phyloP scores from a whole-genome alignment of 2,113 vertebrate genomes.

The Procavia capensis region DNA sequence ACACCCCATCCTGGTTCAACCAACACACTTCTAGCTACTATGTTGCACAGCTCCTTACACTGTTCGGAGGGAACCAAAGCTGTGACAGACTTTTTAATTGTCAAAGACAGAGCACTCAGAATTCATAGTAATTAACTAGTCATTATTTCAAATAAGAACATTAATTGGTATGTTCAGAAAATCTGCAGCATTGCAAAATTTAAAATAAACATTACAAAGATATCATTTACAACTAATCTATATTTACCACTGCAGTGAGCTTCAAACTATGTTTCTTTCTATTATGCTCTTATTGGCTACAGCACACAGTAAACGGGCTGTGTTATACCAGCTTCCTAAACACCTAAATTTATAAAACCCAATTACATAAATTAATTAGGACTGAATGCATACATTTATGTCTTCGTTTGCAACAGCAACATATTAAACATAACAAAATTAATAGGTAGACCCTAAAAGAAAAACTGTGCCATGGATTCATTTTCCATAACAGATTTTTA shows the following conservation, averaged over 20 bases:
- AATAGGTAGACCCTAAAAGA: slow-evolving; percentile 80
- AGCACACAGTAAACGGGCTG: slow-evolving; percentile 88
- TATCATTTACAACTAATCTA: slow-evolving; percentile 89
- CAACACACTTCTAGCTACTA: slow-evolving; percentile 25
- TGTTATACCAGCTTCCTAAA: slow-evolving; percentile 87
- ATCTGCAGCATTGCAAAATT: slow-evolving; percentile 90
- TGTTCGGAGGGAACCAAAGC: slow-evolving; percentile 56
- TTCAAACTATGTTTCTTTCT: slow-evolving; percentile 89
- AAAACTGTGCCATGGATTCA: slow-evolving; percentile 48
- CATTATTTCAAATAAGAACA: slow-evolving; percentile 88
- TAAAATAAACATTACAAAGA: slow-evolving; percentile 91
- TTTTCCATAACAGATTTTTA: slow-evolving; percentile 74
- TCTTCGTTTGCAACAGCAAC: slow-evolving; percentile 86
- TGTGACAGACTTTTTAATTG: slow-evolving; percentile 82
- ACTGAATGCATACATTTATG: slow-evolving; percentile 84
- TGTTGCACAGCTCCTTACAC: slow-evolving; percentile 9
- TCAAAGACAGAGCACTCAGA: slow-evolving; percentile 83
- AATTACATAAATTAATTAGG: slow-evolving; percentile 92
- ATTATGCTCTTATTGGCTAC: slow-evolving; percentile 90
- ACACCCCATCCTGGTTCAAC: background rate
- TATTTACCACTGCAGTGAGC: slow-evolving; percentile 88
- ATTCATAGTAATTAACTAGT: slow-evolving; percentile 89
- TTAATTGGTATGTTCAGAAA: slow-evolving; percentile 89
- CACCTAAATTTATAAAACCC: slow-evolving; percentile 89
- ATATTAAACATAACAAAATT: slow-evolving; percentile 85